A percentile compares a stretch with the other conserved stretches of the same genome.
Conservation (phyloP, 2,797 vertebrate genomes). For the Meriones psammophilus region DNA sequence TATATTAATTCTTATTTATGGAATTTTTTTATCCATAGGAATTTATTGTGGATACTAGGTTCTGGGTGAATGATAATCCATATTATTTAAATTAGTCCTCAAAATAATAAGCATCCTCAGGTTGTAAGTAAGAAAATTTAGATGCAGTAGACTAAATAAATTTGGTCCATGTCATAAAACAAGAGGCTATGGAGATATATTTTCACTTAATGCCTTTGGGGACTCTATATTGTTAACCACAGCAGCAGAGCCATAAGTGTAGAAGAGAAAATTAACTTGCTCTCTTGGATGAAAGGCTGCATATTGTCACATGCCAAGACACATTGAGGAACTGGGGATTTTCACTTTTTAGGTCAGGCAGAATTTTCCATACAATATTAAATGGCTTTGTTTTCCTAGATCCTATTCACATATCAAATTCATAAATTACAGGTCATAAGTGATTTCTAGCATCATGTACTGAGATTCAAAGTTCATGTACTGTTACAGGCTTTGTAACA, state of each 20-base stretch:
- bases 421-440: not conserved
- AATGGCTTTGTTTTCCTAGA: not conserved
- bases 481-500: not conserved
- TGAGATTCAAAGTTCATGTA: not conserved
- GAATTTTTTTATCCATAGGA: not conserved
- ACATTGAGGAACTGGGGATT: rapidly evolving
- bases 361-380: not conserved
- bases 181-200: not conserved
- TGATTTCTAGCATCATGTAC: not conserved
- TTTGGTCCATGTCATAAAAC: not conserved
- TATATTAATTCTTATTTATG: not conserved
- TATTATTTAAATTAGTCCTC: not conserved
- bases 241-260: not conserved
- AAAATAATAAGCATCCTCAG: not conserved
- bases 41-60: not conserved
- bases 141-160: not conserved
- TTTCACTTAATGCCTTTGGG: not conserved
- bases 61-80: not conserved
- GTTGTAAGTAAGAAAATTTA: not conserved
- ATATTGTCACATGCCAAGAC: not conserved
- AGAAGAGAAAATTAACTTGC: not conserved
- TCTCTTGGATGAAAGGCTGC: not conserved
- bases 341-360: not conserved
- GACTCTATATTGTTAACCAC: not conserved
- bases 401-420: not conserved